Percentiles rank a stretch among this genome's conserved stretches.
Evolutionary conservation across 2,113 vertebrate species (phyloP).

Genomic region (Ancistrus triradiatus): DNA sequence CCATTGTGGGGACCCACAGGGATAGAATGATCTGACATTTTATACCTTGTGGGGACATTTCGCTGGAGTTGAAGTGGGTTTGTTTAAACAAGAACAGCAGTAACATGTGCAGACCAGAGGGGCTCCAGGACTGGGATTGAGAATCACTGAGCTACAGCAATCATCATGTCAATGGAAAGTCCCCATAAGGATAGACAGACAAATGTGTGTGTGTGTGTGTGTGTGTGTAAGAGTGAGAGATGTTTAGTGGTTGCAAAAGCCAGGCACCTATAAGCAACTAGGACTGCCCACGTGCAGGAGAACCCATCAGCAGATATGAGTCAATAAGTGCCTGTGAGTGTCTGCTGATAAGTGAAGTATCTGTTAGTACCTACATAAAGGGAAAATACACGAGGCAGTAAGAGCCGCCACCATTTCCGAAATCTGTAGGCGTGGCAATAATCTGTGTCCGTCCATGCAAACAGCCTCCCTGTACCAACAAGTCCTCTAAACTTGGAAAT

Average conservation of each 20-base stretch:
- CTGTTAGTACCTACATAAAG: conserved; percentile 19
- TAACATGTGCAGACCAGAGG: too few relatives aligned
- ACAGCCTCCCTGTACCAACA: conserved; percentile 14
- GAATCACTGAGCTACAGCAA: too few relatives aligned
- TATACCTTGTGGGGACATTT: too few relatives aligned
- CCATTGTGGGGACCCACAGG: too few relatives aligned
- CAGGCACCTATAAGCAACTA: conserved; percentile 1
- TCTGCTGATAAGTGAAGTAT: neutral
- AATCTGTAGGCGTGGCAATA: neutral
- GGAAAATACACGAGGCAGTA: neutral
- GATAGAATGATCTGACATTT: too few relatives aligned
- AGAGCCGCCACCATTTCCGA: neutral
- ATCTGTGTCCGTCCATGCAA: conserved; percentile 16
- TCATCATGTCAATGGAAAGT: too few relatives aligned
- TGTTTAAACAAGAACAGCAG: too few relatives aligned
- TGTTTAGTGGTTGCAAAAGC: neutral
- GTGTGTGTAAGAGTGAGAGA: too few relatives aligned
- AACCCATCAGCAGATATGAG: conserved; percentile 8
- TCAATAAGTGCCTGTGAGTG: neutral
- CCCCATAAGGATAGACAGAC: too few relatives aligned
- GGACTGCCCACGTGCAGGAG: conserved; percentile 6
- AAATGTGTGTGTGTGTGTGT: neutral
- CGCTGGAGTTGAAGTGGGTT: too few relatives aligned
- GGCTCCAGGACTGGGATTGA: too few relatives aligned
- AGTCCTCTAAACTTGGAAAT: conserved; percentile 4